Percentiles rank a stretch among this genome's conserved stretches.
Evolutionary conservation across 2,888 invertebrate genomes (phyloP).

Genomic region (Lasius fuliginosus): DNA sequence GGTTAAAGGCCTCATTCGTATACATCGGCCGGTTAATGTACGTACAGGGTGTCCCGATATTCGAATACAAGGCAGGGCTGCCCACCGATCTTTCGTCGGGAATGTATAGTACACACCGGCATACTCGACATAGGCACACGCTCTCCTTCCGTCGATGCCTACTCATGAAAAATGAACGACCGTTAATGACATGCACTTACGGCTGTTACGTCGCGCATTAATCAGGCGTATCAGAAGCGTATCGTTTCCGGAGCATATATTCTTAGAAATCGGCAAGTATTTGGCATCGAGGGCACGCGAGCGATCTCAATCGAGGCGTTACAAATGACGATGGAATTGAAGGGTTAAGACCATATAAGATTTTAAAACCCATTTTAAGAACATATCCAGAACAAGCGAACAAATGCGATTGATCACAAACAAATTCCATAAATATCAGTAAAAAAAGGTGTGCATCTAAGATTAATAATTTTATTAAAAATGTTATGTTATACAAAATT

Average conservation of each 20-base stretch:
- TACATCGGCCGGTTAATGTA: slow-evolving; percentile 69
- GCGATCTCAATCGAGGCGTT: slow-evolving; percentile 4
- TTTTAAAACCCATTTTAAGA: background rate
- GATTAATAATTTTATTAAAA: too few species aligned
- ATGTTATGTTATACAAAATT: too few species aligned
- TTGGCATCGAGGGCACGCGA: slow-evolving; percentile 32
- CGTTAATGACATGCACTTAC: slow-evolving; percentile 58
- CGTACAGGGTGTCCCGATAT: slow-evolving; percentile 73
- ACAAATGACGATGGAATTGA: background rate
- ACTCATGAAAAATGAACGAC: slow-evolving; percentile 66
- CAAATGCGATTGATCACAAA: background rate
- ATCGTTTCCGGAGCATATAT: slow-evolving; percentile 43
- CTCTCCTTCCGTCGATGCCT: slow-evolving; percentile 46
- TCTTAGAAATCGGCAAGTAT: slow-evolving; percentile 39
- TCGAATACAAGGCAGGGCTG: slow-evolving; percentile 56
- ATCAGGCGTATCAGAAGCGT: slow-evolving; percentile 27
- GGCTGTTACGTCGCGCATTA: slow-evolving; percentile 57
- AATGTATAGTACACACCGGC: slow-evolving; percentile 45
- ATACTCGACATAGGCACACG: slow-evolving; percentile 23
- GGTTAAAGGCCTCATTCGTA: slow-evolving; percentile 67
- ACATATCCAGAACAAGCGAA: background rate
- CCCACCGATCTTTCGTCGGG: slow-evolving; percentile 56
- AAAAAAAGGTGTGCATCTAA: background rate
- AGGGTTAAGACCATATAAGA: background rate
- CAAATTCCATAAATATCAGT: background rate